phyloP scores from a whole-genome alignment of 2,888 invertebrate species.

The Villa cingulata region DNA sequence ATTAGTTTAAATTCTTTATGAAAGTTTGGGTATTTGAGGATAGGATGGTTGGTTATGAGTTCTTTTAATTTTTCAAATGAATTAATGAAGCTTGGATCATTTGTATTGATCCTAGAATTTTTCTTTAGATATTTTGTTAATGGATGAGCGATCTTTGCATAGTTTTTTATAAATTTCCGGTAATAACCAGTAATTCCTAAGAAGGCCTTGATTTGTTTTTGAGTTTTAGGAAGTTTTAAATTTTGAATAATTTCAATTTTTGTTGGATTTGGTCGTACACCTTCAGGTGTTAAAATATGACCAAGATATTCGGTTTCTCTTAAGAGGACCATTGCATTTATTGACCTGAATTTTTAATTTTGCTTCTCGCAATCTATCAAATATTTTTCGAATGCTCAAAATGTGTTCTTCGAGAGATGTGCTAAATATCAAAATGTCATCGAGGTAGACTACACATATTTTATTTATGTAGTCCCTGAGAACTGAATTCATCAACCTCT shows the following conservation, averaged over 20 bases:
- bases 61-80: not conserved
- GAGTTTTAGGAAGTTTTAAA: not conserved
- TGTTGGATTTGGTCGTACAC: slow-evolving; percentile 9
- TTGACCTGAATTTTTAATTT: slow-evolving; percentile 11
- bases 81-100: not conserved
- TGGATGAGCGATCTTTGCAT: not conserved
- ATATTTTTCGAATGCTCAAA: not conserved
- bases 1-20: not conserved
- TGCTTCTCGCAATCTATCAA: not conserved
- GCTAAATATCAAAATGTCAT: not conserved
- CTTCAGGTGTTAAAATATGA: slow-evolving; percentile 10
- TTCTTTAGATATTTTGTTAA: not conserved
- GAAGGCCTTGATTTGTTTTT: slow-evolving; percentile 1
- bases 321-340: slow-evolving; percentile 12
- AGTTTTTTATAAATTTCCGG: not conserved
- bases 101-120: not conserved
- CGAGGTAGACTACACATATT: not conserved
- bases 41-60: not conserved
- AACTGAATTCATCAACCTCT: not conserved
- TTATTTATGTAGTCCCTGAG: not conserved
- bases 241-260: slow-evolving; percentile 7
- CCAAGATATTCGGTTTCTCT: slow-evolving; percentile 12
- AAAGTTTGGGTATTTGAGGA: not conserved
- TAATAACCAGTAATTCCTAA: not conserved
- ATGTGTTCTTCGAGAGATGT: not conserved